Base-by-base conservation (phyloP, 2,113 vertebrate species). In the Gasterosteus nipponicus region DNA sequence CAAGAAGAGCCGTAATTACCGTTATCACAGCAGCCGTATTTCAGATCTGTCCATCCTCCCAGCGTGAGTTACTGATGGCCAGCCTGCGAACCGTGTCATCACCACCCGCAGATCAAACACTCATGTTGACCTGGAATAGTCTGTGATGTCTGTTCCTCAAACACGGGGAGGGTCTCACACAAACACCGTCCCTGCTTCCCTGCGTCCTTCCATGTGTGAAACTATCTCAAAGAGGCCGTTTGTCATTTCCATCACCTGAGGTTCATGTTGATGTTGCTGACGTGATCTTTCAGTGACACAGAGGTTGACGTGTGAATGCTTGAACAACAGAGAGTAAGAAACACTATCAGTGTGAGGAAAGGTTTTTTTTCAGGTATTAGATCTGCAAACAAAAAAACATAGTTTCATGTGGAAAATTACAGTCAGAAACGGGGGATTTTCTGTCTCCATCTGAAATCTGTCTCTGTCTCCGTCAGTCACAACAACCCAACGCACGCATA, bases 201-300 rank as follows among this genome's bases (percentile, higher is more conserved):
- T 49, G 7, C 39, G 72, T 61, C 12, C 68, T 86, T 87, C 86
- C 75, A 86, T 81, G 81, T 85, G 78, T 83, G 86, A 83, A 77
- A 73, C 49, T 67, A 38, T 57, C 74, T 77, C 61, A 38, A 69
- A 83, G 74, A 38, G 69, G 26, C 42, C 35, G 76, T 73, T 77
- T 75, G 56, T 76, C 77, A 64, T 38, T 42, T 65, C 74, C 60
- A 62, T 79, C 73, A 58, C 57, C 14, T 44, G 31, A 49, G 61
- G 9, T 16, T 61, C 64, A 71, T 6, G 63, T 14, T 19, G 12
- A 5, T 29, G 46, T 64, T 18, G 47, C 47, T 54, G 10, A 33
- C 31, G 11, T 31, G 38, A 47, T 66, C 44, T 61, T 11, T 9
- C 41, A 26, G 41, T 39, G 61, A 53, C 68, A 47, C 51, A 9